Evolutionary conservation across 2,113 vertebrate genomes (phyloP), one percentile per base, ranked within the genome.

Genomic region (Pteruthius melanotis): DNA sequence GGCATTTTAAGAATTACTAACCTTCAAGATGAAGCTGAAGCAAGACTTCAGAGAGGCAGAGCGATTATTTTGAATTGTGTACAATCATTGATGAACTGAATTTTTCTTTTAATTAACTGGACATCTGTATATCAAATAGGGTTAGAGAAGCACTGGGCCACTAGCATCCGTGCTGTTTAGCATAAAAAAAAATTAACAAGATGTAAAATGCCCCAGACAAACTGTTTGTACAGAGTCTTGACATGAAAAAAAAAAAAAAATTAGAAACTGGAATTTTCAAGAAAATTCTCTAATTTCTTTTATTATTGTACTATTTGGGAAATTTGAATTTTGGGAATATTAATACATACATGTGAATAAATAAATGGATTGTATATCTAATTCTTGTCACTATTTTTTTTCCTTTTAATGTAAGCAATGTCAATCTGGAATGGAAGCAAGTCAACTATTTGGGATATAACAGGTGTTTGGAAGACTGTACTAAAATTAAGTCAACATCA

Each of bases 181-280:
- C 6, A 7, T 21, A 49, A 78, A 1, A 78, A 1, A 82, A 59
- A 90, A 42, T 30, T 19, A 63, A 40, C 1, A 79, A 56, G 31
- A 54, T 27, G 40, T 9, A 70, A 70, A 65, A 26, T 0, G 5
- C 8, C 13, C 9, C 2, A 45, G 35, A 64, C 21, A 44, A 81
- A 60, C 4, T 19, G 4, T 28, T 72, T 56, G 19, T 31, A 16
- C 21, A 28, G 5, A 49, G 21, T 52, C 5, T 13, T 54, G 7
- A 2, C 4, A n/a, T 33, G 11, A 4, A 35, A 83, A 92, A 27
- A 71, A 40, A 70, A 40, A 20, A 26, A 5, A 27, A 16, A 37
- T 7, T 12, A 20, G 35, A 45, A 33, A 5, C 1, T 0, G 3
- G 5, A 1, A 42, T 16, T 70, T 3, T 26, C 15, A 70, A 57